Conservation (phyloP, 2,113 vertebrate species). For the Archilochus colubris region DNA sequence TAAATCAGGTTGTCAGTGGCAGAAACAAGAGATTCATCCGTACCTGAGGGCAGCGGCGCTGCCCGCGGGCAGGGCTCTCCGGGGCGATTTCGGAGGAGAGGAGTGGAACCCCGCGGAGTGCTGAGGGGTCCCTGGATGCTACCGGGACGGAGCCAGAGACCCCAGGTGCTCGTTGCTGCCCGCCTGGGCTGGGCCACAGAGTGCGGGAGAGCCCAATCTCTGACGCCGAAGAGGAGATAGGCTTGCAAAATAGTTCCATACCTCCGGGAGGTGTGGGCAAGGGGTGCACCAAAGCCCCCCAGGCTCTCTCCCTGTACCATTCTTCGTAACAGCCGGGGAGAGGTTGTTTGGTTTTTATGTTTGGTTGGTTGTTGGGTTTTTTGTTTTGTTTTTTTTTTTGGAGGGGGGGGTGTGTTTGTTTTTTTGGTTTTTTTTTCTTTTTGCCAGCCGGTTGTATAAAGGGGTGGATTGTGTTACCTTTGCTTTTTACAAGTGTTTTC, state of each 20-base stretch:
- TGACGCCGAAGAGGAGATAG: fast-evolving
- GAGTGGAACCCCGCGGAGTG: neutral
- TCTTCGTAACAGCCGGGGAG: neutral
- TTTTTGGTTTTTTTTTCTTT: no score
- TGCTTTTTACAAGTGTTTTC: neutral
- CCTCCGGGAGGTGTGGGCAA: no score
- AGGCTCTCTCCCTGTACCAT: neutral
- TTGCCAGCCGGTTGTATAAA: neutral
- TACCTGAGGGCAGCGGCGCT: neutral
- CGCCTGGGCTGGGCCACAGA: neutral
- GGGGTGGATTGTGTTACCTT: neutral
- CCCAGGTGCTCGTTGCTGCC: neutral
- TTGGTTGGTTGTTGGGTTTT: no score
- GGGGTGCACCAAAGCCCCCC: neutral
- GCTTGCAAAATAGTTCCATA: neutral
- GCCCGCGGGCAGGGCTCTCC: neutral
- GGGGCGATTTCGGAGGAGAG: neutral
- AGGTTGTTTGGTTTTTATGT: neutral
- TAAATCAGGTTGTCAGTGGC: slow-evolving; percentile 26
- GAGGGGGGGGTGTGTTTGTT: no score
- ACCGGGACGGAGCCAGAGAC: neutral
- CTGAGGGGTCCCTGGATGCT: neutral
- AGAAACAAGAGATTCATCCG: neutral
- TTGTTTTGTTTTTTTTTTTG: no score
- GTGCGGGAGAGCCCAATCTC: neutral